phyloP scores from a whole-genome alignment of 2,888 invertebrate species.

The Hirtodrosophila trivittata region DNA sequence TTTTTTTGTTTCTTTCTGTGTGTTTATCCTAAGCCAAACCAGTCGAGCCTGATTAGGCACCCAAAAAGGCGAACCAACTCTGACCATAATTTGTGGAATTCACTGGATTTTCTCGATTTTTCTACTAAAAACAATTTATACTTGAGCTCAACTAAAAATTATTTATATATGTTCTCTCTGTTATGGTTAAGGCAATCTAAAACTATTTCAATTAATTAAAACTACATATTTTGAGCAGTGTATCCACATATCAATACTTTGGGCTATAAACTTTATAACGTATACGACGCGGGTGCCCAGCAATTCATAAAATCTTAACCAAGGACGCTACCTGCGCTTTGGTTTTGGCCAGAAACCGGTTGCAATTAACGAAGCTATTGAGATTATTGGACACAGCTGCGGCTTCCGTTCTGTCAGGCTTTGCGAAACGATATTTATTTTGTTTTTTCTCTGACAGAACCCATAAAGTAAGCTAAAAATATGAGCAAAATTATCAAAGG shows the following conservation, averaged over 20 bases:
- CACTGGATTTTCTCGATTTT: constrained; percentile 45
- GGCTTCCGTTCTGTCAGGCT: constrained; percentile 58
- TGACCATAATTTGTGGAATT: constrained; percentile 39
- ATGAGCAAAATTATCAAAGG: constrained; percentile 47
- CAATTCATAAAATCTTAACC: constrained; percentile 47
- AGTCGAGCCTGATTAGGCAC: constrained; percentile 61
- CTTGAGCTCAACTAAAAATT: not conserved
- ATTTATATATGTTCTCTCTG: too few species aligned
- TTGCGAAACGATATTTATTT: constrained; percentile 54
- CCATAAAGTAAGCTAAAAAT: constrained; percentile 41
- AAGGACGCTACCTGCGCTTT: constrained; percentile 56
- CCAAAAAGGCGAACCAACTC: constrained; percentile 59
- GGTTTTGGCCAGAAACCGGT: constrained; percentile 53
- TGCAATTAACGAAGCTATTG: constrained; percentile 10
- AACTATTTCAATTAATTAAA: too few species aligned
- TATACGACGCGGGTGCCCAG: constrained; percentile 35
- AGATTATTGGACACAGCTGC: constrained; percentile 38
- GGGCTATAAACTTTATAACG: too few species aligned
- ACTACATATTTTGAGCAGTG: too few species aligned
- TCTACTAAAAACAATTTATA: not conserved
- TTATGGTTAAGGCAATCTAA: too few species aligned
- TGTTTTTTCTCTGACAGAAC: constrained; percentile 50
- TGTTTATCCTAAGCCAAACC: constrained; percentile 44
- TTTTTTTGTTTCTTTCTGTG: too few species aligned
- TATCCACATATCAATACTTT: too few species aligned